A percentile compares a stretch with the other conserved stretches of the same genome.
Evolutionary conservation across 1,140 invertebrate species (phyloP).

Genomic region (Drosophila jambulina): DNA sequence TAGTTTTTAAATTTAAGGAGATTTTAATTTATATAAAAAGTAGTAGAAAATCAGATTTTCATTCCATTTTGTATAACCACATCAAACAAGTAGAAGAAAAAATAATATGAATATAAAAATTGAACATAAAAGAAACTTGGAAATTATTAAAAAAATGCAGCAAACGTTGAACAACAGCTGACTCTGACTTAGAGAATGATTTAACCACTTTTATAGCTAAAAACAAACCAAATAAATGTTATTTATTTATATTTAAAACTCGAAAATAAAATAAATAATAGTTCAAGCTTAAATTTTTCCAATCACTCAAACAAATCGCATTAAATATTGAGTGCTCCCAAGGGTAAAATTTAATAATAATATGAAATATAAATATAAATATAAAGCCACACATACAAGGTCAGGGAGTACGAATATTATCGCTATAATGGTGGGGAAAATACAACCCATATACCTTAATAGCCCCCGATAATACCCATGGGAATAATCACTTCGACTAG

Average conservation of each 20-base stretch:
- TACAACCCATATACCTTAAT: neutral
- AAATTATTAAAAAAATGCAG: neutral
- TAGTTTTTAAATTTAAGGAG: no score
- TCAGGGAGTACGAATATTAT: neutral
- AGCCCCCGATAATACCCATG: neutral
- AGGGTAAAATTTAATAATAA: neutral
- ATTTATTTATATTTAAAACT: neutral
- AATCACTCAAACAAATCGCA: neutral
- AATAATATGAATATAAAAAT: no score
- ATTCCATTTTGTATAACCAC: no score
- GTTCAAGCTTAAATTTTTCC: neutral
- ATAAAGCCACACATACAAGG: neutral
- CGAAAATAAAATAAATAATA: neutral
- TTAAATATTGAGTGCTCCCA: neutral
- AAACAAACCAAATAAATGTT: neutral
- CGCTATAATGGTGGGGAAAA: neutral
- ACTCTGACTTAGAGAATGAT: neutral
- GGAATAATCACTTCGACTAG: constrained; percentile 58
- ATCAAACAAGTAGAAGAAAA: no score
- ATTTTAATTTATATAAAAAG: no score
- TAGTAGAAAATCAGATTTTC: no score
- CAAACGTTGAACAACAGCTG: no score
- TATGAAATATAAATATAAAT: no score
- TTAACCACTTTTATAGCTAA: neutral
- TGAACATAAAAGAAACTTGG: neutral